phyloP scores from a whole-genome alignment of 1,140 invertebrate species.

The Bilobella aurantiaca region DNA sequence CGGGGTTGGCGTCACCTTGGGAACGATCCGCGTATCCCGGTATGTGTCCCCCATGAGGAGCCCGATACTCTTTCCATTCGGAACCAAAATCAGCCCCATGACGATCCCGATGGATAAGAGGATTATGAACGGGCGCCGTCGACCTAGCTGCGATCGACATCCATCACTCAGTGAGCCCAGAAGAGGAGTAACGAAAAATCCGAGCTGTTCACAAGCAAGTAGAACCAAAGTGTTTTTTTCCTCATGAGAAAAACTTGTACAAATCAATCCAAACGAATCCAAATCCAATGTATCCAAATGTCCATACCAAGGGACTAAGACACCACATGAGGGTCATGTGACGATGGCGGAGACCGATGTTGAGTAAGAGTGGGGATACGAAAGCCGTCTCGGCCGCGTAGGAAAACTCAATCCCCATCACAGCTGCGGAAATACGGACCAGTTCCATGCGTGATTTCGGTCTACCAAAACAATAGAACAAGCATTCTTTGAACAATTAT shows the following conservation, averaged over 20 bases:
- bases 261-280: slow-evolving; percentile 9
- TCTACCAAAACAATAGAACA: too few species aligned
- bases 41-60: slow-evolving; percentile 61
- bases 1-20: too few species aligned
- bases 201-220: slow-evolving; percentile 44
- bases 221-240: too few species aligned
- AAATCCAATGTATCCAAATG: too few species aligned
- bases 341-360: slow-evolving; percentile 79
- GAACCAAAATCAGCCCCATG: slow-evolving; percentile 71
- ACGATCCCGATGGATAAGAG: slow-evolving; percentile 78
- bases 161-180: slow-evolving; percentile 84
- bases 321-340: slow-evolving; percentile 95
- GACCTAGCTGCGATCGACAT: slow-evolving; percentile 65
- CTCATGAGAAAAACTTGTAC: too few species aligned
- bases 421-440: slow-evolving; percentile 76
- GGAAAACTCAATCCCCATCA: slow-evolving; percentile 91
- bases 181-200: slow-evolving; percentile 85
- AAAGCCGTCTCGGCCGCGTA: slow-evolving; percentile 97
- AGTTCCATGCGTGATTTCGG: slow-evolving; percentile 71
- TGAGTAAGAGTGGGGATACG: slow-evolving; percentile 84
- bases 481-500: too few species aligned
- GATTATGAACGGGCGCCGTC: slow-evolving; percentile 82
- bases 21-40: too few species aligned
- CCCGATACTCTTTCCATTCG: slow-evolving; percentile 77
- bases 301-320: slow-evolving; percentile 60